Base-by-base conservation (phyloP, 1,140 invertebrate genomes). In the Hylaeus volcanicus region DNA sequence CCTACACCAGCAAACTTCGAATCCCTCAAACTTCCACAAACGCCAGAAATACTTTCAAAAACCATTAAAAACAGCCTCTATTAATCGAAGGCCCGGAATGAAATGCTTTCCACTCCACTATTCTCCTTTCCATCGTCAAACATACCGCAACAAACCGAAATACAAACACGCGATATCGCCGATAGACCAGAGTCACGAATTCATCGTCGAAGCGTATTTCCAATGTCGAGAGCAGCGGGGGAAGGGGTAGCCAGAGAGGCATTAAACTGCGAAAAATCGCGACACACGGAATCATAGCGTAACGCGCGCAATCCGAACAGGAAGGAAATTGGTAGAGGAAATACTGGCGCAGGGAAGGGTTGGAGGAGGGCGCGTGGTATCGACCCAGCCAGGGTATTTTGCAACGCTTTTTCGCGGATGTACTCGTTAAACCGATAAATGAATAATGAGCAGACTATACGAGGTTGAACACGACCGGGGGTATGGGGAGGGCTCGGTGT, bases 391-490 rank as follows among this genome's bases (percentile, higher is more conserved):
- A 56, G 73, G 84, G 84, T 87, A 87, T 87, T 87, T 86, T 77
- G 86, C 85, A 83, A 81, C 81, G 88, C 80, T 89, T 88, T 90
- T 88, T 89, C 85, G 79, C 88, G 86, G 86, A 88, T 83, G 84
- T 88, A 86, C 89, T 90, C 87, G 86, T 90, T 90, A 89, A 89
- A 89, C 86, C 84, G 89, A 87, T 89, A 90, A 90, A 90, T 90
- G 88, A 90, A 90, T 89, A 89, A 90, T 90, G 89, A 89, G 88
- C 88, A 88, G 76, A 84, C 84, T 82, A 83, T 82, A 87, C 72
- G 80, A 74, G 79, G 84, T 78, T 74, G 82, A 75, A 88, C 84
- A 86, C 74, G 68, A 63, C 43, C 56, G 55, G 15, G 53, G 51
- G 12, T n/a, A 64, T 58, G 55, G n/a, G 73, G 48, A 56, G 48